Conservation (phyloP, 2,888 invertebrate genomes). For the Phalera bucephala region DNA sequence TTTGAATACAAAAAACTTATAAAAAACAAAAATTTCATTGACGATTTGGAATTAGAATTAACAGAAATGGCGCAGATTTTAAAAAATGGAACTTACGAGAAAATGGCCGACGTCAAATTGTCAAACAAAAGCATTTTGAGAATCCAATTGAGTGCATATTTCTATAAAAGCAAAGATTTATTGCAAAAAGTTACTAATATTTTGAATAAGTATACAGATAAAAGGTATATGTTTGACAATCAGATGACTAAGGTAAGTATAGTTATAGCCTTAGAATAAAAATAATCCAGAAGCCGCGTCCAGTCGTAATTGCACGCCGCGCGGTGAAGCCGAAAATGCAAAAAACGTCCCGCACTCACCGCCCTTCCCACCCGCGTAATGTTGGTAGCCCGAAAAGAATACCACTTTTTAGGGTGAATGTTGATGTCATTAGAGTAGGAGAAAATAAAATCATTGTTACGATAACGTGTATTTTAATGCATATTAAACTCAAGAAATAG, state of each 20-base stretch:
- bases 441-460: too few species aligned
- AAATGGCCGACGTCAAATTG: background rate
- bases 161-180: constrained; percentile 27
- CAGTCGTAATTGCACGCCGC: too few species aligned
- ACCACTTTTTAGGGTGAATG: too few species aligned
- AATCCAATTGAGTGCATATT: constrained; percentile 8
- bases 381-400: too few species aligned
- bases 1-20: constrained; percentile 25
- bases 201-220: constrained; percentile 40
- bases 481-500: too few species aligned
- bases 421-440: too few species aligned
- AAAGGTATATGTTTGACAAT: constrained; percentile 42
- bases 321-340: too few species aligned
- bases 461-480: too few species aligned
- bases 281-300: too few species aligned
- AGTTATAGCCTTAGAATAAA: too few species aligned
- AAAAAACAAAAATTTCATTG: constrained; percentile 13
- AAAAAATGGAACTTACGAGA: constrained; percentile 5
- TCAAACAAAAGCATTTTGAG: background rate
- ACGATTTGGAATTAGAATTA: constrained; percentile 17
- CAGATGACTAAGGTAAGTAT: constrained; percentile 49
- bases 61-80: constrained; percentile 7
- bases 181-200: constrained; percentile 39
- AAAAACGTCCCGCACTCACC: too few species aligned
- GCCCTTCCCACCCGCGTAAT: too few species aligned